phyloP scores from a whole-genome alignment of 2,797 vertebrate species.

The Platyrinchus mystaceus region DNA sequence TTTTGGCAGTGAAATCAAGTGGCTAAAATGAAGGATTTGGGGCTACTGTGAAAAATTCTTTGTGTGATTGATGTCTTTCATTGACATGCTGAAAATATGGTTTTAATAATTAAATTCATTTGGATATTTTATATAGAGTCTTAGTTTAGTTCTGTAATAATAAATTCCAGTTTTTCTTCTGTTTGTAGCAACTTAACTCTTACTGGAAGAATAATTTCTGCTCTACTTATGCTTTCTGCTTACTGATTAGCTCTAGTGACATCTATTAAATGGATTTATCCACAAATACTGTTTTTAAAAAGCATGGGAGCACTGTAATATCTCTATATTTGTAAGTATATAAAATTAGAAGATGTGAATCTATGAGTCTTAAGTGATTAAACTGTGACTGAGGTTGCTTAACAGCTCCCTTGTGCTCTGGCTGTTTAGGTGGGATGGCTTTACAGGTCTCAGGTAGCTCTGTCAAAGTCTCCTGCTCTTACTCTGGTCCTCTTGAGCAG shows the following conservation, averaged over 20 bases:
- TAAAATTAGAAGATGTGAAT: background rate
- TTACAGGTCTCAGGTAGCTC: background rate
- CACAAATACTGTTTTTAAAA: background rate
- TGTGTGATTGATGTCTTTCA: background rate
- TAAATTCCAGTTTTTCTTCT: background rate
- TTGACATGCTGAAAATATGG: background rate
- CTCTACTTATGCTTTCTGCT: background rate
- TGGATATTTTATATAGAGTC: background rate
- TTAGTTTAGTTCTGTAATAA: background rate
- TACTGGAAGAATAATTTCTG: background rate
- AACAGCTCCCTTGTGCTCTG: background rate
- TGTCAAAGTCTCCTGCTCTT: background rate
- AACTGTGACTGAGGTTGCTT: background rate
- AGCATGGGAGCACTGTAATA: background rate
- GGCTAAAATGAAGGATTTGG: background rate
- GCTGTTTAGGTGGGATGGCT: background rate
- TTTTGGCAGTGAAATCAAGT: background rate
- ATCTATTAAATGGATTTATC: background rate
- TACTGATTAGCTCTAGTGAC: background rate
- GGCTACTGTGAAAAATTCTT: background rate
- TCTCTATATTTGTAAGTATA: background rate
- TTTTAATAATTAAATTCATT: conserved; percentile 24
- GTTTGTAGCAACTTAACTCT: background rate
- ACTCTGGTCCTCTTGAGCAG: background rate
- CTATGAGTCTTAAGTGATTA: background rate